Conservation (phyloP, 2,113 vertebrate genomes). For the Holacanthus passer region DNA sequence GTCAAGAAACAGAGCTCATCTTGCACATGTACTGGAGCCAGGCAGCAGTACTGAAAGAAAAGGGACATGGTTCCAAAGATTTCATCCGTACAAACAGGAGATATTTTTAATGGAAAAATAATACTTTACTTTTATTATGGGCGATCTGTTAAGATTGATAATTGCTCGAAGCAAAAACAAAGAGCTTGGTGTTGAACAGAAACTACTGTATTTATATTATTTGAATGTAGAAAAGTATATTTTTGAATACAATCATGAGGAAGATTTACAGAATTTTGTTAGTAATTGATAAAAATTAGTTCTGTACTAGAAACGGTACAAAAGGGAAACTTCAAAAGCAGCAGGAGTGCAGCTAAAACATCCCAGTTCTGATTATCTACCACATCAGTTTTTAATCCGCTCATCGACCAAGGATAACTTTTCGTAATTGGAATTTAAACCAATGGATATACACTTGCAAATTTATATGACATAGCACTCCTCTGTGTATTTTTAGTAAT, state of each 20-base stretch:
- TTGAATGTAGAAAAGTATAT: slow-evolving; percentile 64
- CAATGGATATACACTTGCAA: not conserved
- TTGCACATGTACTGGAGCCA: slow-evolving; percentile 53
- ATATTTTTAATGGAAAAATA: slow-evolving; percentile 18
- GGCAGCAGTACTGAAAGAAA: slow-evolving; percentile 8
- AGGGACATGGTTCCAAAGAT: slow-evolving; percentile 12
- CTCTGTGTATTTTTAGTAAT: not conserved
- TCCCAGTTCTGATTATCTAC: not conserved
- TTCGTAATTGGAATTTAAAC: slow-evolving; percentile 2
- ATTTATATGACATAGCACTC: slow-evolving; percentile 36
- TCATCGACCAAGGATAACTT: not conserved
- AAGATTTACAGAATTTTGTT: slow-evolving; percentile 50
- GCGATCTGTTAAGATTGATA: slow-evolving; percentile 16
- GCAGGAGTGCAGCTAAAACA: slow-evolving; percentile 17
- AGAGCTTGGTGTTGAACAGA: slow-evolving; percentile 17
- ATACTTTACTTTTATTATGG: not conserved
- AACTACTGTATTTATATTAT: slow-evolving; percentile 37
- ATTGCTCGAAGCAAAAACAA: slow-evolving; percentile 16
- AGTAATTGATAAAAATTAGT: slow-evolving; percentile 20
- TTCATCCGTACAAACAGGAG: slow-evolving; percentile 10
- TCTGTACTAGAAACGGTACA: slow-evolving; percentile 14
- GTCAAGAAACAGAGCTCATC: slow-evolving; percentile 44
- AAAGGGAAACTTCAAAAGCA: slow-evolving; percentile 33
- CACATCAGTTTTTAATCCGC: slow-evolving; percentile 30
- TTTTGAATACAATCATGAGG: slow-evolving; percentile 47